These are phyloP conservation scores for Mycetomoellerius zeteki DNA, from an alignment of 1,140 invertebrate genomes.

Conservation along the genomic window DNA sequence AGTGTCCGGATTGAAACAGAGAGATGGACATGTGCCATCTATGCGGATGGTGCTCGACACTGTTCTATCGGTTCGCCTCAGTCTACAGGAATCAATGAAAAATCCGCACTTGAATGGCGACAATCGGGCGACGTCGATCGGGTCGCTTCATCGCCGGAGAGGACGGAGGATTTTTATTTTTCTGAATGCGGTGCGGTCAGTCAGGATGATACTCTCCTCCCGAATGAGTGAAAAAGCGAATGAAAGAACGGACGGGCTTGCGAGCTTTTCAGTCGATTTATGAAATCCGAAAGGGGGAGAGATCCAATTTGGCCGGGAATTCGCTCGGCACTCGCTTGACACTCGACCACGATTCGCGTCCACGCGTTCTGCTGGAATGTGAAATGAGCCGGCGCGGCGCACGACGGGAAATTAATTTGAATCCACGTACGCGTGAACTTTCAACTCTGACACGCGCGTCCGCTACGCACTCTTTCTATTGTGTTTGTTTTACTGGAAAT, in stretches of 20 bases:
- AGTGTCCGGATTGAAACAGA: conserved; percentile 42
- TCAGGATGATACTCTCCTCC: not conserved
- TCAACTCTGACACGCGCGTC: conserved; percentile 63
- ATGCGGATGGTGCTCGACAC: conserved; percentile 1
- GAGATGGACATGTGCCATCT: conserved; percentile 56
- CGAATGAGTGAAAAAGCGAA: conserved; percentile 30
- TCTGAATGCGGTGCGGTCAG: conserved; percentile 25
- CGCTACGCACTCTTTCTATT: conserved; percentile 2
- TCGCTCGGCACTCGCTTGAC: conserved; percentile 58
- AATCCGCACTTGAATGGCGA: conserved; percentile 45
- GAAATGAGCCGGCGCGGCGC: conserved; percentile 74
- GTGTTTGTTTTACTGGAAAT: conserved; percentile 21
- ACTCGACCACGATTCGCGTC: conserved; percentile 31
- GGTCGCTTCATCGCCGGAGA: conserved; percentile 35
- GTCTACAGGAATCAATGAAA: conserved; percentile 53
- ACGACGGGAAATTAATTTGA: conserved; percentile 81
- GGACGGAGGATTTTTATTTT: conserved; percentile 37
- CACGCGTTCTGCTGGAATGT: conserved; percentile 73
- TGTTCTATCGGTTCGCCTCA: not conserved
- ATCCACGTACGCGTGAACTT: conserved; percentile 67
- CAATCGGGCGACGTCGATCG: conserved; percentile 40
- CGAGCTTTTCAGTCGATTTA: conserved; percentile 61
- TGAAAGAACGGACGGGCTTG: not conserved
- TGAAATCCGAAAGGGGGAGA: conserved; percentile 62
- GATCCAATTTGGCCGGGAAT: conserved; percentile 68